phyloP scores from a whole-genome alignment of 2,888 invertebrate species.

The Lepidochrysops patricia region DNA sequence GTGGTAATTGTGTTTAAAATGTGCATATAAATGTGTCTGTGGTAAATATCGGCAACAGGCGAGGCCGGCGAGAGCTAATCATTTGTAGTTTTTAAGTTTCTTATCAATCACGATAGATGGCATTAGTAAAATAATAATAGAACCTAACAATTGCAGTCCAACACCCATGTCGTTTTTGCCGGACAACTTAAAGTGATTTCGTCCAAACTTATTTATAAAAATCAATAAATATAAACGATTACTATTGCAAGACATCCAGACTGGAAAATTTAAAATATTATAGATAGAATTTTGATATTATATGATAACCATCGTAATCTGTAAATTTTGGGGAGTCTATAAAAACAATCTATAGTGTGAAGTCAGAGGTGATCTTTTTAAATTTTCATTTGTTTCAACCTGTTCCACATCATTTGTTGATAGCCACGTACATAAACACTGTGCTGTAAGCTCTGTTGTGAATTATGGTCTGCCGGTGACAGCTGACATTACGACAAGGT shows the following conservation, averaged over 20 bases:
- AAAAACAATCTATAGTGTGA: no score
- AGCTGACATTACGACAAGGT: conserved; percentile 30
- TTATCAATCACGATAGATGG: background rate
- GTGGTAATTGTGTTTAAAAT: background rate
- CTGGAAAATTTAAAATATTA: no score
- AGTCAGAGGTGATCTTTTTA: no score
- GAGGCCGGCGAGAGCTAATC: background rate
- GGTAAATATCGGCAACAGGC: background rate
- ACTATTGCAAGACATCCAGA: no score
- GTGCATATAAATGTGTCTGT: background rate
- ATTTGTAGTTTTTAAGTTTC: background rate
- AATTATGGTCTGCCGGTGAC: conserved; percentile 29
- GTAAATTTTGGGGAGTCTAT: no score
- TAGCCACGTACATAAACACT: background rate
- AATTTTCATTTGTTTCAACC: background rate
- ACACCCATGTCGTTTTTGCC: no score
- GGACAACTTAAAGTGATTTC: no score
- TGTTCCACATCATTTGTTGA: background rate
- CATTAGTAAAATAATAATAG: background rate
- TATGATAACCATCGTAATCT: no score
- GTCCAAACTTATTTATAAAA: no score
- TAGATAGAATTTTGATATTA: no score
- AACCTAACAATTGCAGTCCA: no score
- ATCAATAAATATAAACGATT: no score
- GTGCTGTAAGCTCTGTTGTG: conserved; percentile 16